These are phyloP conservation scores for Trididemnum clinides DNA, from an alignment of 23 tunicate species.

Conservation along the genomic window DNA sequence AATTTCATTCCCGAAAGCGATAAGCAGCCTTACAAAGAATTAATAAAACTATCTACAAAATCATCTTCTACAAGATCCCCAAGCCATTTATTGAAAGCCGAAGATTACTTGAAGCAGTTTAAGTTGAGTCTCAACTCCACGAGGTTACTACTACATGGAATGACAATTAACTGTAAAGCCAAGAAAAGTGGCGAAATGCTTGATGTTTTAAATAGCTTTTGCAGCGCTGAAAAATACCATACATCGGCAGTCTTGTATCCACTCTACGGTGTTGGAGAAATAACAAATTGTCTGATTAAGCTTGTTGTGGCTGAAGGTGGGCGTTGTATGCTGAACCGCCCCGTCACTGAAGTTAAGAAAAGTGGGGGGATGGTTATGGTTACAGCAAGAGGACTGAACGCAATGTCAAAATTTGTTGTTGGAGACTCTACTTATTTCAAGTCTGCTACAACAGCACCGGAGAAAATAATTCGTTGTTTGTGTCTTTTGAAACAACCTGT, in stretches of 20 bases:
- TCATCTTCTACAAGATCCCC: background rate
- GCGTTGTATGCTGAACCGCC: conserved; percentile 32
- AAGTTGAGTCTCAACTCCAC: background rate
- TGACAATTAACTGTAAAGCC: background rate
- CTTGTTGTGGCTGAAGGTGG: background rate
- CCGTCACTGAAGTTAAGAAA: background rate
- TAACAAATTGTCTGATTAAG: background rate
- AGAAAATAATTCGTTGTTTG: conserved; percentile 3
- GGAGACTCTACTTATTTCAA: conserved; percentile 29
- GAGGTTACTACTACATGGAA: background rate
- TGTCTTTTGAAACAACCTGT: too few relatives aligned
- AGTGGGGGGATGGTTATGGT: conserved; percentile 15
- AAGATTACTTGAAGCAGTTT: background rate
- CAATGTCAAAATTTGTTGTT: background rate
- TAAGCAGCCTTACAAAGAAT: background rate
- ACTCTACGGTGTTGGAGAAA: conserved; percentile 26
- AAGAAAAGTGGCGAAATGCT: background rate
- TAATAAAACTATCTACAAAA: background rate
- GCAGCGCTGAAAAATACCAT: background rate
- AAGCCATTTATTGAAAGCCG: background rate
- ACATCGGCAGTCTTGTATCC: conserved; percentile 8
- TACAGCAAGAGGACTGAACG: conserved; percentile 18
- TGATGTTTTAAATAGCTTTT: background rate
- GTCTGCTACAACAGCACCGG: background rate
- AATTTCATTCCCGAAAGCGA: background rate